phyloP scores from a whole-genome alignment of 2,113 vertebrate species.

The Cyprinus carpio region DNA sequence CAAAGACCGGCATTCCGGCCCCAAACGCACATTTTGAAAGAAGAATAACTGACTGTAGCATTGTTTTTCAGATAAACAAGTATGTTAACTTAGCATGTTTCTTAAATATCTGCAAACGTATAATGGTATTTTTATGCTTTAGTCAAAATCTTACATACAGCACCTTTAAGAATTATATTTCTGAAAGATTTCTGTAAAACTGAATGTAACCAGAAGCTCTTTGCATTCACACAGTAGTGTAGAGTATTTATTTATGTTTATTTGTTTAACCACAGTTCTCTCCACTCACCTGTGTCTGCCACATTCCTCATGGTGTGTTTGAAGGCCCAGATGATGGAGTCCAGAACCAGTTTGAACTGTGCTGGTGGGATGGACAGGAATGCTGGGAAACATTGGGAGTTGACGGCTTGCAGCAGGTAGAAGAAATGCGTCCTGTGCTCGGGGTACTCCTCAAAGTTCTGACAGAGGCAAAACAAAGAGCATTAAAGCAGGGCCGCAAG shows the following conservation, averaged over 20 bases:
- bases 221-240: background rate
- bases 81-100: no score
- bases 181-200: background rate
- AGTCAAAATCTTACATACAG: no score
- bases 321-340: conserved; percentile 98
- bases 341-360: conserved; percentile 94
- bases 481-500: background rate
- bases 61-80: no score
- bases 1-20: no score
- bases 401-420: conserved; percentile 93
- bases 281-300: conserved; percentile 87
- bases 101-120: no score
- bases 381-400: conserved; percentile 94
- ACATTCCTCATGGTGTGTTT: conserved; percentile 98
- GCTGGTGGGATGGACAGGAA: conserved; percentile 93
- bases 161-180: background rate
- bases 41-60: no score
- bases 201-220: background rate
- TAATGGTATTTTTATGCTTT: no score
- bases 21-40: no score
- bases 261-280: no score
- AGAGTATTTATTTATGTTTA: background rate
- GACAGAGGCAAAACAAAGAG: background rate
- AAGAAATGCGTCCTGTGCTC: conserved; percentile 97
- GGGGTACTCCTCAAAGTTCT: conserved; percentile 97